Evolutionary conservation across 2,797 vertebrate genomes (phyloP), one percentile per base, ranked within the genome.

Genomic region (Alouatta caraya): DNA sequence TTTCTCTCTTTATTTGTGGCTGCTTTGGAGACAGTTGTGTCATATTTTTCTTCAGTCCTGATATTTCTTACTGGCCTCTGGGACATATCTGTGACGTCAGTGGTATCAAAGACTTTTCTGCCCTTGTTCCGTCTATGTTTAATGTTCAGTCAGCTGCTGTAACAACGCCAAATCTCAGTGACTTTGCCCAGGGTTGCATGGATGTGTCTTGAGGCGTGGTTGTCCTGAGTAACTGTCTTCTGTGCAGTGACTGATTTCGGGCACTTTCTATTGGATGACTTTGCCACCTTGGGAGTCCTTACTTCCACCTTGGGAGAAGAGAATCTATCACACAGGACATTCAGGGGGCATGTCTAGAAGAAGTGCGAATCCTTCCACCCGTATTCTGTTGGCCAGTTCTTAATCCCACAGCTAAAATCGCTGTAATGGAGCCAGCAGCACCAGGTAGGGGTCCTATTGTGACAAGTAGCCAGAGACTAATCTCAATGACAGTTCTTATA

Each of bases 141-240:
- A 75, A 55, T 21, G 5, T 14, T 8, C 4, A 17, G 0, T 15
- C 19, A 48, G 44, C 83, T 86, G 42, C 78, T 70, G 26, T 37
- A 12, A 39, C 59, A 46, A 0, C 4, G 11, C 10, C 22, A 3
- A 4, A 10, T 21, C 76, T n/a, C 21, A 37, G 48, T 48, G 30
- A n/a, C 42, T 22, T 75, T 11, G 8, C 9, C 2, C n/a, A 17
- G 8, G 0, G 22, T 9, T 1, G 0, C 0, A 0, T 4, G 13
- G 11, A 0, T 59, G 72, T 11, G 46, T 9, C 78, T 78, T 61
- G 30, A 15, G 26, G 64, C 75, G 28, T 4, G 7, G 2, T 15
- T 64, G n/a, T 50, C n/a, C 28, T 11, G 11, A 79, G 44, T 24
- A 12, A 46, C 61, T n/a, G 22, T 33, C 26, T 5, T 80, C 28